phyloP scores from a whole-genome alignment of 2,113 vertebrate species.

The Caranx ignobilis region DNA sequence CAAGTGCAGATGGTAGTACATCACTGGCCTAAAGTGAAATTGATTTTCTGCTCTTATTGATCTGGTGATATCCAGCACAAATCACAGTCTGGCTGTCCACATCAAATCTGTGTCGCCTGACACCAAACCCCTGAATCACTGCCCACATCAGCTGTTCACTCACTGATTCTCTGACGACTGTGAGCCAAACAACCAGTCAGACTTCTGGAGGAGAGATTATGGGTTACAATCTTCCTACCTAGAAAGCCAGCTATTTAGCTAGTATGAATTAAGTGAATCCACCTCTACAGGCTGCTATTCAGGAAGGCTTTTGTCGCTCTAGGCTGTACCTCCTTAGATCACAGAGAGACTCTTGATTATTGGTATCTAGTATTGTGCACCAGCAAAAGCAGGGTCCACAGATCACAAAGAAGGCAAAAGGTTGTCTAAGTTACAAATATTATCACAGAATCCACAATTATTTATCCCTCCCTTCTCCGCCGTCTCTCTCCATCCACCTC shows the following conservation, averaged over 20 bases:
- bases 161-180: neutral
- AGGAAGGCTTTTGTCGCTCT: too few species aligned
- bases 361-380: too few species aligned
- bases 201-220: neutral
- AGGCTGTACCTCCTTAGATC: too few species aligned
- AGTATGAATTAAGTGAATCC: too few species aligned
- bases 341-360: too few species aligned
- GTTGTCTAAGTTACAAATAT: too few species aligned
- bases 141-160: neutral
- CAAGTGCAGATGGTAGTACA: neutral
- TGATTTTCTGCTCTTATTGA: neutral
- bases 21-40: neutral
- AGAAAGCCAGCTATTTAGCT: neutral
- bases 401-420: too few species aligned
- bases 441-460: too few species aligned
- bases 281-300: too few species aligned
- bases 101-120: neutral
- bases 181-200: neutral
- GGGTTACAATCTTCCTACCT: neutral
- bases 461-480: too few species aligned
- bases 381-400: too few species aligned
- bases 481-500: too few species aligned
- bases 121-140: neutral
- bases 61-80: neutral
- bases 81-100: neutral